A percentile compares a stretch with the other conserved stretches of the same genome.
phyloP scores from a whole-genome alignment of 2,113 vertebrate species.

The Takifugu flavidus region DNA sequence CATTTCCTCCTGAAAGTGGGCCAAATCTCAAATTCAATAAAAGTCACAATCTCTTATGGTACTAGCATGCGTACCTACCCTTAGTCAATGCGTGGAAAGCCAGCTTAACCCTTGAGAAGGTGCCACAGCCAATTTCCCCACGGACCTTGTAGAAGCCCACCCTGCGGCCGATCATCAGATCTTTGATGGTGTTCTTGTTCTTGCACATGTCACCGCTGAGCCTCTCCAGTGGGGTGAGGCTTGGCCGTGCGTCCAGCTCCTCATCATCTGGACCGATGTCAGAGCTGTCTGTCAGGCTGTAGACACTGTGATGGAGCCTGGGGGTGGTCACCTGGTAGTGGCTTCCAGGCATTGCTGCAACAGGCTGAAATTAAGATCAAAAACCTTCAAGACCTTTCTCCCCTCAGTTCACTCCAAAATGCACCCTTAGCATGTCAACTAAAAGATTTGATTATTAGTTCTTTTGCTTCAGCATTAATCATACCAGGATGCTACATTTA shows the following conservation, averaged over 20 bases:
- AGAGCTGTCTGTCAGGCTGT: conserved; percentile 76
- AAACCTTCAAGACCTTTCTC: background rate
- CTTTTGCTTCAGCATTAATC: no score
- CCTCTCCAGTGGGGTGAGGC: conserved; percentile 84
- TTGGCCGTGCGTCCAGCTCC: conserved; percentile 47
- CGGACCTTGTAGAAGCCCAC: conserved; percentile 92
- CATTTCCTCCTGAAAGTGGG: no score
- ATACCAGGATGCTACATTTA: no score
- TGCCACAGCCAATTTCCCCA: conserved; percentile 90
- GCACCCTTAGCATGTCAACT: no score
- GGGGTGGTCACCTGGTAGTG: conserved; percentile 32
- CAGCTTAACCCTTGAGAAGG: conserved; percentile 94
- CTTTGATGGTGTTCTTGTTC: conserved; percentile 85
- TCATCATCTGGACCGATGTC: conserved; percentile 57
- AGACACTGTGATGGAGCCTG: conserved; percentile 46
- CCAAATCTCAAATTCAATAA: conserved; percentile 61
- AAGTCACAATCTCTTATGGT: no score
- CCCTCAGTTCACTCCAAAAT: no score
- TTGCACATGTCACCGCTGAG: conserved; percentile 85
- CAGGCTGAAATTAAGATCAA: conserved; percentile 10
- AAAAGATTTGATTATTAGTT: no score
- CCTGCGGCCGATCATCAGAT: conserved; percentile 87
- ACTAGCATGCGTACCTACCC: conserved; percentile 72
- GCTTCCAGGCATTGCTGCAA: conserved; percentile 49
- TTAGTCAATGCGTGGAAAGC: conserved; percentile 89